Base-by-base conservation (phyloP, 2,113 vertebrate genomes). In the Phylloscopus trochiloides region DNA sequence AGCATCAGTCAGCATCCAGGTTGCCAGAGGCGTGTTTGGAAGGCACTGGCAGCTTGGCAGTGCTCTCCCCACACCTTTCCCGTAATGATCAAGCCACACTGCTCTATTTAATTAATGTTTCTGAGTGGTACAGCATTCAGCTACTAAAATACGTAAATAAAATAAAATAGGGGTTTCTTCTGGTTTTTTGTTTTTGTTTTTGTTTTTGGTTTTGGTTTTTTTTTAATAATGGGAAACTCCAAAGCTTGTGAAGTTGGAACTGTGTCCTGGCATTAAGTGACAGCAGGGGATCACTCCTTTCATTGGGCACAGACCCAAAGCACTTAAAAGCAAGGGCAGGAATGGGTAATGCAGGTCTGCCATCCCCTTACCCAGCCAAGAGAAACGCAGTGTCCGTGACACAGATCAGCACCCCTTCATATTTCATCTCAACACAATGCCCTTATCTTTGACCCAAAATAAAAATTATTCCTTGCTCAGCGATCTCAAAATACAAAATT, bases 391-490 rank as follows among this genome's bases (percentile, higher is more conserved):
- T 7, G 62, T 76, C 89, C 34, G 38, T 67, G 89, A 95, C 93
- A 87, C 80, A 34, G 86, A 94, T 79, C 95, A 96, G 74, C 85
- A 61, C 7, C 88, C 70, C 62, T 48, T 76, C 86, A 87, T 97
- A 91, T 96, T 96, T 94, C 88, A 95, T 91, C 92, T 77, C 83
- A 28, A 59, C 25, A 4, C 76, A 67, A 67, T 32, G 91, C 89
- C 95, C 95, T 97, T 89, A 77, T 94, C 95, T 96, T 61, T 91
- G 95, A 97, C 94, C 95, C 96, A 80, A 85, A 94, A 94, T 94
- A 94, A 94, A 95, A 97, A 91, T 92, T 92, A 84, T 91, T 96
- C 96, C 94, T 96, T 89, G 94, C 90, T 97, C 96, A 97, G 95
- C 95, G 36, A 59, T 72, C 96, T 96, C 91, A 73, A 94, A 95